Evolutionary conservation across 2,113 vertebrate genomes (phyloP).

Genomic region (Peromyscus maniculatus): DNA sequence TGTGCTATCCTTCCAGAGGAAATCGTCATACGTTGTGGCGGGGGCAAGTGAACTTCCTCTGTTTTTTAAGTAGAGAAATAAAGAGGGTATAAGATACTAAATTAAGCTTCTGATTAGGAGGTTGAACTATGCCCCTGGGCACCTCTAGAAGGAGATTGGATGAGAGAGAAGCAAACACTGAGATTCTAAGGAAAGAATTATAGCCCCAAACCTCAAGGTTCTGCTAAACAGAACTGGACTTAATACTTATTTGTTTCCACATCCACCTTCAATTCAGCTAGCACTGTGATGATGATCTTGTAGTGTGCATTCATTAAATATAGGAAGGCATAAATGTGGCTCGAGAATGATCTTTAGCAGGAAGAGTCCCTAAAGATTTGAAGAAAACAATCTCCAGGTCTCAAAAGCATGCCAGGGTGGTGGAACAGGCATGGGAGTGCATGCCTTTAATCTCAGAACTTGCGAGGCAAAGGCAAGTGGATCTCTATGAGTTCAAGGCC

Average conservation of each 20-base stretch:
- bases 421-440: too few species aligned
- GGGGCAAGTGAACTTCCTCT: too few species aligned
- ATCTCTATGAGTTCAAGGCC: too few species aligned
- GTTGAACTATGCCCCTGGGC: too few species aligned
- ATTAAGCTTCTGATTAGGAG: too few species aligned
- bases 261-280: neutral
- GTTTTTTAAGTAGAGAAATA: too few species aligned
- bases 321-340: neutral
- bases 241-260: neutral
- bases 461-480: too few species aligned
- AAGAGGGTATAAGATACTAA: too few species aligned
- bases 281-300: neutral
- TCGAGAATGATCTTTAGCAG: too few species aligned
- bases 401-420: neutral
- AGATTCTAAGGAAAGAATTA: neutral
- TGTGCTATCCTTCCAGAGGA: too few species aligned
- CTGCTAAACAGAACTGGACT: neutral
- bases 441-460: too few species aligned
- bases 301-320: conserved; percentile 13
- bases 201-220: neutral
- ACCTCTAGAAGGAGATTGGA: neutral
- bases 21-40: too few species aligned
- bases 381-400: neutral
- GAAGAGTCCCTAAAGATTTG: neutral
- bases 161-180: conserved; percentile 6